Percentiles rank a stretch among this genome's conserved stretches.
phyloP scores from a whole-genome alignment of 2,797 vertebrate species.

The Danio kyathit region DNA sequence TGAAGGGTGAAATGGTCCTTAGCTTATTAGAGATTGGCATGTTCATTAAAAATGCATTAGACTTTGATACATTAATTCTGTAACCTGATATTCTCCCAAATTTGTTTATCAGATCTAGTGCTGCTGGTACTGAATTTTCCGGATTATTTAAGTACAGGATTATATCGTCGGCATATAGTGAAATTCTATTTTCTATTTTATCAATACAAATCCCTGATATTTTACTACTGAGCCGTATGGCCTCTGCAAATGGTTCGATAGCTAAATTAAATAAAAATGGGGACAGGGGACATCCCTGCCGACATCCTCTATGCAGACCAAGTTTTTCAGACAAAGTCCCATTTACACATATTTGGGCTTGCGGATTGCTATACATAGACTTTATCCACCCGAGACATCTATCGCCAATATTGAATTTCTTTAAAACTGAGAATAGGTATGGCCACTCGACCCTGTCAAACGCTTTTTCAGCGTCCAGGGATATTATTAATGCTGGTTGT shows the following conservation, averaged over 20 bases:
- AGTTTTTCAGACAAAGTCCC: background rate
- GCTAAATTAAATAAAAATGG: background rate
- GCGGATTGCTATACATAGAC: background rate
- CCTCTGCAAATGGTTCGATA: constrained; percentile 2
- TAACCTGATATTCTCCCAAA: constrained; percentile 42
- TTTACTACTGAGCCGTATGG: background rate
- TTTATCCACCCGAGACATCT: background rate
- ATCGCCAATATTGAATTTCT: background rate
- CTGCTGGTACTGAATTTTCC: background rate
- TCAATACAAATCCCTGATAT: background rate
- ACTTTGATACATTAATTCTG: too few relatives aligned
- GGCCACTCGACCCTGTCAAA: background rate
- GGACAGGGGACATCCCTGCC: background rate
- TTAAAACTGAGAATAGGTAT: background rate
- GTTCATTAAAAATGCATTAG: constrained; percentile 14
- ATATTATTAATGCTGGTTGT: background rate
- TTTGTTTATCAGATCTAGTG: background rate
- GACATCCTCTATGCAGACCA: background rate
- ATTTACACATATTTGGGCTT: background rate
- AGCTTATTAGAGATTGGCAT: background rate
- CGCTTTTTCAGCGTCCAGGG: background rate
- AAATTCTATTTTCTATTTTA: background rate
- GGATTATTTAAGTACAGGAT: background rate
- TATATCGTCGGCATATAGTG: constrained; percentile 15
- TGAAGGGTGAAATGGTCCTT: background rate